Conservation (phyloP, 2,888 invertebrate genomes). For the Globia sparganii region DNA sequence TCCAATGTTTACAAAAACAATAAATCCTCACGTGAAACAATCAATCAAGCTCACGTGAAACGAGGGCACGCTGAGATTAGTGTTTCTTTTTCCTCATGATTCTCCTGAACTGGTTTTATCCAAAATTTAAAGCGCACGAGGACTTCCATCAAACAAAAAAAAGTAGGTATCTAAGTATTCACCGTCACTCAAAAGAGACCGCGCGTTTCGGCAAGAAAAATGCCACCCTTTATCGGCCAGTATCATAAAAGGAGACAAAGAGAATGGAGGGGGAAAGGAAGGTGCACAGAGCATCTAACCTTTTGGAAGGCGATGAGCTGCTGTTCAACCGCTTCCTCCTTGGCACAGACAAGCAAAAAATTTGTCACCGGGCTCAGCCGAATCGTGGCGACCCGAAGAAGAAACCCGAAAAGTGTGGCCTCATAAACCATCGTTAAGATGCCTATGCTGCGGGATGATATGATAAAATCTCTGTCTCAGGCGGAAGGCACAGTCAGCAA, state of each 20-base stretch:
- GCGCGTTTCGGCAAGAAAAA: not conserved
- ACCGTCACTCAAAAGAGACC: not conserved
- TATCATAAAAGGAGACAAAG: not conserved
- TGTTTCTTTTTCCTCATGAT: not conserved
- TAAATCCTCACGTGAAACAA: constrained; percentile 6
- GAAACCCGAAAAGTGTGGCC: not conserved
- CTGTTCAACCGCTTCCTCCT: not conserved
- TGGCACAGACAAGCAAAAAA: not conserved
- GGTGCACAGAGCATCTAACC: no score
- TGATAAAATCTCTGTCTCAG: not conserved
- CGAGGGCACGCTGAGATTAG: not conserved
- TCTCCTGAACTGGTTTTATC: constrained; percentile 2
- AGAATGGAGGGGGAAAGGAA: not conserved
- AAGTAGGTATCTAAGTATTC: not conserved
- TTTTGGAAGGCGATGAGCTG: not conserved
- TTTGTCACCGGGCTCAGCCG: not conserved
- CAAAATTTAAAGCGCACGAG: not conserved
- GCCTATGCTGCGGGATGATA: not conserved
- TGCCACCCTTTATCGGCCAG: not conserved
- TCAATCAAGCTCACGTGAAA: constrained; percentile 10
- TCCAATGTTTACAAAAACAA: not conserved
- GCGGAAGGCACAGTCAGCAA: not conserved
- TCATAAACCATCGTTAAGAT: not conserved
- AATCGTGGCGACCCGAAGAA: not conserved
- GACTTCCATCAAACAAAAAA: not conserved